These are phyloP conservation scores for Galeopterus variegatus DNA, from an alignment of 2,113 vertebrate genomes.

Conservation along the genomic window DNA sequence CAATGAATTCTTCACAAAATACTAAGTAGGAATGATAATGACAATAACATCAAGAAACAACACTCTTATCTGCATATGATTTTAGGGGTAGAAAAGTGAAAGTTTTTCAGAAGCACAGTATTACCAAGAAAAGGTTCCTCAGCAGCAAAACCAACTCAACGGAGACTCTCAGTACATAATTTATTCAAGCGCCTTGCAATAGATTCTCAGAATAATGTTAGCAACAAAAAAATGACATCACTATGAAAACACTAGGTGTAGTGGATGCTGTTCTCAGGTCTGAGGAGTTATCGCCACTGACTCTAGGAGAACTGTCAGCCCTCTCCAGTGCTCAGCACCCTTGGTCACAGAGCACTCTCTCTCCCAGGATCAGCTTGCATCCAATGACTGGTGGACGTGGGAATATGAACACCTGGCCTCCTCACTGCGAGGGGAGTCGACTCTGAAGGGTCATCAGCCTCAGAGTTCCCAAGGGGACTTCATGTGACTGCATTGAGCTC, in stretches of 20 bases:
- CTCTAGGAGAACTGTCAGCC: background rate
- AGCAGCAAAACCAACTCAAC: background rate
- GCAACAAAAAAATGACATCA: background rate
- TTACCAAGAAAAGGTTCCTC: background rate
- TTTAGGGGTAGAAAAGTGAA: conserved; percentile 13
- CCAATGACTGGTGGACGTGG: background rate
- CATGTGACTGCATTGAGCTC: background rate
- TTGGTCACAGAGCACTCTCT: background rate
- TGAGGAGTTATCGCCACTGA: background rate
- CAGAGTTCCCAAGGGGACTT: background rate
- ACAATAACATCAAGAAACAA: background rate
- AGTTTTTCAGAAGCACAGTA: conserved; percentile 31
- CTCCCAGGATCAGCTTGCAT: background rate
- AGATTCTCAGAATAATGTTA: background rate
- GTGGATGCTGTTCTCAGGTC: background rate
- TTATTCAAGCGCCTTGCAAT: background rate
- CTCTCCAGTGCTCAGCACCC: background rate
- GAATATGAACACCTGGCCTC: background rate
- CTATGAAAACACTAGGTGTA: background rate
- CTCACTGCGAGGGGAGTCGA: background rate
- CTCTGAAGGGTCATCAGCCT: background rate
- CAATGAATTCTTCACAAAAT: conserved; percentile 17
- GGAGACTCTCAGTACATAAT: background rate
- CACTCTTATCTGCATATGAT: background rate
- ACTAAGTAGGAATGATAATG: conserved; percentile 33